Percentiles rank a stretch among this genome's conserved stretches.
Conservation (phyloP, 2,888 invertebrate genomes). For the Erannis defoliaria region DNA sequence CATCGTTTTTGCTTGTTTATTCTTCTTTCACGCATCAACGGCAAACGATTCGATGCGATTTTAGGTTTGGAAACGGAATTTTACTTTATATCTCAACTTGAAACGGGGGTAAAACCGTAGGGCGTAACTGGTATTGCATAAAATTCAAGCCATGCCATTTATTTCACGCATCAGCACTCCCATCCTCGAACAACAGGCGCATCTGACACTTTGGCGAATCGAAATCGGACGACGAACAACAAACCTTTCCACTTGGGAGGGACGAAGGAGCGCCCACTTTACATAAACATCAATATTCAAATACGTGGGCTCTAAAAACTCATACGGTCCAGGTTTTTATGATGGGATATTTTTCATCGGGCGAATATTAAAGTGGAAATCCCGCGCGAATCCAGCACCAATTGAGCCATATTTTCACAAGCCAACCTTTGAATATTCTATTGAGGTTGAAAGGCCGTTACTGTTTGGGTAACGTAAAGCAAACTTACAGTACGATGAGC, state of each 20-base stretch:
- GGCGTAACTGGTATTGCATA: too few species aligned
- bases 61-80: too few species aligned
- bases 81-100: too few species aligned
- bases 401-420: constrained; percentile 80
- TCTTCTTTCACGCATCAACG: too few species aligned
- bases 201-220: constrained; percentile 22
- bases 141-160: constrained; percentile 14
- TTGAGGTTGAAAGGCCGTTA: constrained; percentile 70
- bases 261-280: constrained; percentile 53
- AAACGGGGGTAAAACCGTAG: too few species aligned
- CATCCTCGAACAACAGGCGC: constrained; percentile 20
- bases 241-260: constrained; percentile 19
- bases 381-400: constrained; percentile 69
- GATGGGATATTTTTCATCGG: constrained; percentile 79
- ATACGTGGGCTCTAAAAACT: constrained; percentile 75
- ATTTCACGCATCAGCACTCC: constrained; percentile 23
- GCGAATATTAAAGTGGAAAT: constrained; percentile 80
- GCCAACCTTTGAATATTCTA: constrained; percentile 80
- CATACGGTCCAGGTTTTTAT: constrained; percentile 80
- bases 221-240: constrained; percentile 24
- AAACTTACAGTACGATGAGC: constrained; percentile 55
- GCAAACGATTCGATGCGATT: too few species aligned
- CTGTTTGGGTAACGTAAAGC: constrained; percentile 61
- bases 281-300: constrained; percentile 83
- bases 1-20: too few species aligned